Evolutionary conservation across 1,140 invertebrate genomes (phyloP).

Genomic region (Meloidogyne hapla): DNA sequence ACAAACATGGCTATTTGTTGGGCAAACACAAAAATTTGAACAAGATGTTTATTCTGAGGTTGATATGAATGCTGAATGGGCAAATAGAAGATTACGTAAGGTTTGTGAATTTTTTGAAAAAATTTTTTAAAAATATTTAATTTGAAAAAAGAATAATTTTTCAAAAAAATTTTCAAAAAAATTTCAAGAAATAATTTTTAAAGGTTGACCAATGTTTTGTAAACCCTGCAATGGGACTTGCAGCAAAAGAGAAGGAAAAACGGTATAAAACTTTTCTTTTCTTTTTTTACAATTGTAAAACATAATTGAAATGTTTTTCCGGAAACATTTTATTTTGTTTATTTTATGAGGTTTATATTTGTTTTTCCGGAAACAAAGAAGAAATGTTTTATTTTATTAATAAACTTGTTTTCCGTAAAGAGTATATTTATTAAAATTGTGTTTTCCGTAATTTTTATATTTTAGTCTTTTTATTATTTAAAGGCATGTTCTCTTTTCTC

Average conservation of each 20-base stretch:
- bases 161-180: no score
- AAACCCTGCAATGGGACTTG: conserved; percentile 43
- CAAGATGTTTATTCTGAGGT: conserved; percentile 10
- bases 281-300: background rate
- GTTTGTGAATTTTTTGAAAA: no score
- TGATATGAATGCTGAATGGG: conserved; percentile 16
- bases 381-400: conserved; percentile 13
- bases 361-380: no score
- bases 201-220: conserved; percentile 60
- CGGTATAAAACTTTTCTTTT: conserved; percentile 1
- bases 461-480: conserved; percentile 25
- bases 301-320: background rate
- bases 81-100: conserved; percentile 43
- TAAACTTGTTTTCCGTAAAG: background rate
- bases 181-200: no score
- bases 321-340: no score
- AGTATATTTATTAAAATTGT: background rate
- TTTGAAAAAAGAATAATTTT: no score
- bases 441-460: background rate
- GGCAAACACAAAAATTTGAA: conserved; percentile 39
- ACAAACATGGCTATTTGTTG: conserved; percentile 32
- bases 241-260: conserved; percentile 13
- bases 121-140: no score
- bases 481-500: conserved; percentile 56
- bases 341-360: background rate